A percentile compares a stretch with the other conserved stretches of the same genome.
Evolutionary conservation across 2,113 vertebrate genomes (phyloP).

Genomic region (Pyrgilauda ruficollis): DNA sequence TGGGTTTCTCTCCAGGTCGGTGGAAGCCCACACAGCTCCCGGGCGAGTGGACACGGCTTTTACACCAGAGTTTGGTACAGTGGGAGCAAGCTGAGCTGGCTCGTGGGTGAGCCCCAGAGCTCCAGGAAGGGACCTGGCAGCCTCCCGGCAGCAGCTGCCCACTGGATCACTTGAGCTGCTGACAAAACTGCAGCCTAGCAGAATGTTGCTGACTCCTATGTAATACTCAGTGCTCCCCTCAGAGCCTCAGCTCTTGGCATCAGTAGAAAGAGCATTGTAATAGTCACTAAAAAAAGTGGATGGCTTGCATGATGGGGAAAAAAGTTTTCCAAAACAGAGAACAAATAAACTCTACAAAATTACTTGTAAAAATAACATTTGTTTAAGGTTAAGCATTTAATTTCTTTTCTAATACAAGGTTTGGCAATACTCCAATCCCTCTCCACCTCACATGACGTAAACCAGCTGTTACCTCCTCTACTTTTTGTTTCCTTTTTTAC

Average conservation of each 20-base stretch:
- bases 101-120: not conserved
- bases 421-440: not conserved
- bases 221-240: not conserved
- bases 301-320: not conserved
- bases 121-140: not conserved
- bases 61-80: not conserved
- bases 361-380: not conserved
- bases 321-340: not conserved
- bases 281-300: not conserved
- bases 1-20: not conserved
- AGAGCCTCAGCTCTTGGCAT: not conserved
- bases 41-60: rapidly evolving
- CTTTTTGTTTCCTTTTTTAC: not conserved
- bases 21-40: rapidly evolving
- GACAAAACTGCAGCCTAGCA: not conserved
- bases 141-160: not conserved
- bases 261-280: not conserved
- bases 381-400: not conserved
- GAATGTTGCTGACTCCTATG: not conserved
- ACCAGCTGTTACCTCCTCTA: not conserved
- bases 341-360: not conserved
- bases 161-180: not conserved
- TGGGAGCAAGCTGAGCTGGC: not conserved
- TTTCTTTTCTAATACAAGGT: not conserved
- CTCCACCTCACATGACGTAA: not conserved